phyloP scores from a whole-genome alignment of 2,113 vertebrate species.

The Scophthalmus maximus region DNA sequence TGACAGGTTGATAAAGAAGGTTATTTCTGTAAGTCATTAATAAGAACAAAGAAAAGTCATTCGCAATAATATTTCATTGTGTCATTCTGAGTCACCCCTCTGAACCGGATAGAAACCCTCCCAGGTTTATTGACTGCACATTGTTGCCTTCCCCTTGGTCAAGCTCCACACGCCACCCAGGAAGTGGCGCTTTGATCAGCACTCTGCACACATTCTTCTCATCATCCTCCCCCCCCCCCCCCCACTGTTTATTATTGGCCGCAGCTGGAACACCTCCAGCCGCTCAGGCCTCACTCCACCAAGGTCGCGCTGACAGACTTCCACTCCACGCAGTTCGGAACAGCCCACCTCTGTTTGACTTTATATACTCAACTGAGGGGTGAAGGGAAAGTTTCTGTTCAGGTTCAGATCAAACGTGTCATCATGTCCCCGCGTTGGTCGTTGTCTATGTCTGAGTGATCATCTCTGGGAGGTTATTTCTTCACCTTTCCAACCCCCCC shows the following conservation, averaged over 20 bases:
- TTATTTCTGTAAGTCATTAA: background rate
- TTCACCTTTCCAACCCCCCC: constrained; percentile 8
- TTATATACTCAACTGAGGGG: background rate
- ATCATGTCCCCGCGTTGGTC: background rate
- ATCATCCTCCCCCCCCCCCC: constrained; percentile 62
- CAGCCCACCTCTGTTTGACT: constrained; percentile 44
- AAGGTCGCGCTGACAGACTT: constrained; percentile 62
- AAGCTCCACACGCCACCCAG: constrained; percentile 52
- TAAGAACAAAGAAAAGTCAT: background rate
- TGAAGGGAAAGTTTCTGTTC: background rate
- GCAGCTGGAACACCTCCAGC: constrained; percentile 72
- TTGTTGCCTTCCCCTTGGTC: constrained; percentile 49
- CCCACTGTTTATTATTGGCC: constrained; percentile 65
- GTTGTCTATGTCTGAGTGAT: background rate
- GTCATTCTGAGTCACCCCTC: constrained; percentile 29
- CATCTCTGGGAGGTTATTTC: background rate
- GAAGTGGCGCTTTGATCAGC: constrained; percentile 71
- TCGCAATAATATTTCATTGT: background rate
- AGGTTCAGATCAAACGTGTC: background rate
- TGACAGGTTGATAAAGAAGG: background rate
- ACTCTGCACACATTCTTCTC: constrained; percentile 68
- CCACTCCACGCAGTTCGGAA: constrained; percentile 18
- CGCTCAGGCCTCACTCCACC: constrained; percentile 36
- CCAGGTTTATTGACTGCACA: constrained; percentile 56
- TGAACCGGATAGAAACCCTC: constrained; percentile 7